Base-by-base conservation (phyloP, 2,797 vertebrate species). In the Dendrocincla fuliginosa region DNA sequence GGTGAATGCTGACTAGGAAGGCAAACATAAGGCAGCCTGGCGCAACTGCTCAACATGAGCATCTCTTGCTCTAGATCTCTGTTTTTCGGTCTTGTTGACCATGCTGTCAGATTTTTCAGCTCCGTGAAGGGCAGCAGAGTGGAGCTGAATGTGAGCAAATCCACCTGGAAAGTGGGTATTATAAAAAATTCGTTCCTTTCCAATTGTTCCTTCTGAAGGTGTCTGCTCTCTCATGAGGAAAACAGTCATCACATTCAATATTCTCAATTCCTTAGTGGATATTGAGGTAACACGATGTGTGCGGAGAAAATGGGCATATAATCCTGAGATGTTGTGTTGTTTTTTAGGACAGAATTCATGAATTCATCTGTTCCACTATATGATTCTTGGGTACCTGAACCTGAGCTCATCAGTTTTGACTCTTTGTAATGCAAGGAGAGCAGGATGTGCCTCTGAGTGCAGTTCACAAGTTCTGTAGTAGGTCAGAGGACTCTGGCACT, bases 241-340 rank as follows among this genome's bases (percentile, higher is more conserved):
- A 16, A 10, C 5, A 8, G 32, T 63, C 12, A 15, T 78, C 30
- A 6, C 0, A 0, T 71, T 68, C 49, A 50, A 17, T 70, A 9
- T 17, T 77, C 42, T 47, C 22, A 16, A 19, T 64, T 84, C 37
- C 27, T 59, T 30, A 17, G 64, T 6, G 20, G 52, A 5, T 57
- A 39, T 24, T 59, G 14, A 60, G 19, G 11, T 53, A 53, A 18
- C 35, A 35, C 35, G 35, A 35, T 35, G 17, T 2, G 2, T 53
- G 44, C 46, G 90, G 57, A 75, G 68, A 60, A 84, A 84, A 70
- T 0, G 1, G 52, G 27, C 22, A 57, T 81, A 57, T 42, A 71
- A 71, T 67, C 35, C n/a, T 69, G 56, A 68, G 61, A 15, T 2
- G 4, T 37, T 1, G 2, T 70, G 10, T 15, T 13, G 7, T 49